Evolutionary conservation across 2,888 invertebrate species (phyloP).

Genomic region (Pandemis heparana): DNA sequence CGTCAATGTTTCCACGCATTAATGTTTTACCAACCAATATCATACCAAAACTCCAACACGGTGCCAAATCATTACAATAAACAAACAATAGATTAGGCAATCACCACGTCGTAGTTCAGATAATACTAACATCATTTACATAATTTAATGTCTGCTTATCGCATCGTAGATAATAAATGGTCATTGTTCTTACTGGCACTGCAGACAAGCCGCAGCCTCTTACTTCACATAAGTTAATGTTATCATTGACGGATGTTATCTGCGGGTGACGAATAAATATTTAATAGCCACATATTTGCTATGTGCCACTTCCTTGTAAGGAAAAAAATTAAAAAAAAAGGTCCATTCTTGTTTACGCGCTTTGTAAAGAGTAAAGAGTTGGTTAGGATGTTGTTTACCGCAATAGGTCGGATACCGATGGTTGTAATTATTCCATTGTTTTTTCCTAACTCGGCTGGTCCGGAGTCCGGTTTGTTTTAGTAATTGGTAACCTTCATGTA

Average conservation of each 20-base stretch:
- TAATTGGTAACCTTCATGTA: neutral
- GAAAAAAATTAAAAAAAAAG: conserved; percentile 17
- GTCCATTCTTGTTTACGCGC: conserved; percentile 17
- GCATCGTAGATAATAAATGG: conserved; percentile 32
- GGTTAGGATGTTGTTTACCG: neutral
- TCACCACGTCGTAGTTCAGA: conserved; percentile 16
- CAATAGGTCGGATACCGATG: neutral
- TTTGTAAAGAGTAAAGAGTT: conserved; percentile 13
- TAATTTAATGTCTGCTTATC: conserved; percentile 35
- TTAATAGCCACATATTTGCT: conserved; percentile 17
- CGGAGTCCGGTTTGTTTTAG: neutral
- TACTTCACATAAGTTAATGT: neutral
- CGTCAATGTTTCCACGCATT: neutral
- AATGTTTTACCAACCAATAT: conserved; percentile 2
- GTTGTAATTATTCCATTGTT: conserved; percentile 1
- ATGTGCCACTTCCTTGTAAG: conserved; percentile 16
- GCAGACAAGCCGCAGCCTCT: conserved; percentile 1
- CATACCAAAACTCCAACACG: neutral
- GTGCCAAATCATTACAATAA: conserved; percentile 11
- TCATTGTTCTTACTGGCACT: conserved; percentile 39
- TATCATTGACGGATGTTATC: conserved; percentile 27
- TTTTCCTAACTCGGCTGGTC: neutral
- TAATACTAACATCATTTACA: conserved; percentile 32
- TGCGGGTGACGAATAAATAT: conserved; percentile 16
- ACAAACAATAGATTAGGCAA: conserved; percentile 20